These are phyloP conservation scores for Leptopilina myrica DNA, from an alignment of 2,888 invertebrate species.

Conservation along the genomic window DNA sequence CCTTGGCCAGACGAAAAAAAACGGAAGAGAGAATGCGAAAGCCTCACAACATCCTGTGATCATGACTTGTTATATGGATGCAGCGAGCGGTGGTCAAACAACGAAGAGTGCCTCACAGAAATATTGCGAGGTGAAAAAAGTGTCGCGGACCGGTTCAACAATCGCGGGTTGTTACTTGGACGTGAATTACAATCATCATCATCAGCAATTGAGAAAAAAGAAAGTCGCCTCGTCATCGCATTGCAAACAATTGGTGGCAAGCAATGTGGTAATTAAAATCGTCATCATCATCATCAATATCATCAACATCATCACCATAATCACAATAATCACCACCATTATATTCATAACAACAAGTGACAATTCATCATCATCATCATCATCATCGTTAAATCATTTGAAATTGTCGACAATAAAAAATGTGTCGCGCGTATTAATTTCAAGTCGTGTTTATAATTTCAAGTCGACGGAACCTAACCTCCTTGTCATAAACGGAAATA, in stretches of 20 bases:
- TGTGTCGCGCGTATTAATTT: slow-evolving; percentile 42
- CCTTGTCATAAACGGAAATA: slow-evolving; percentile 31
- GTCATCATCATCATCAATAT: neutral
- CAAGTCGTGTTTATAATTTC: slow-evolving; percentile 35
- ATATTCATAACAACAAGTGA: neutral
- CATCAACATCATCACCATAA: neutral
- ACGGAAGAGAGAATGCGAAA: slow-evolving; percentile 71
- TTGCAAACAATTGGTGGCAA: slow-evolving; percentile 6
- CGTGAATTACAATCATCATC: slow-evolving; percentile 22
- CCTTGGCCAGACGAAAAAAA: slow-evolving; percentile 32
- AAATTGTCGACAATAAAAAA: slow-evolving; percentile 44
- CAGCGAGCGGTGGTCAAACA: slow-evolving; percentile 68
- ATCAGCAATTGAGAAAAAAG: slow-evolving; percentile 15
- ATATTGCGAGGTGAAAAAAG: slow-evolving; percentile 43
- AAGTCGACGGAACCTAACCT: slow-evolving; percentile 49
- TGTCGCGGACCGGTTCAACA: slow-evolving; percentile 46
- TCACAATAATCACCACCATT: no score
- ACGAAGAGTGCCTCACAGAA: slow-evolving; percentile 59
- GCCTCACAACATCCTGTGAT: slow-evolving; percentile 69
- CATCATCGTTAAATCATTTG: neutral
- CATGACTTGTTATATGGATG: slow-evolving; percentile 73
- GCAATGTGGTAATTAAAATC: slow-evolving; percentile 23
- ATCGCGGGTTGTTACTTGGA: slow-evolving; percentile 39
- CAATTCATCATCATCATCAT: neutral
- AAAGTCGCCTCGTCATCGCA: slow-evolving; percentile 25